Conservation (phyloP, 2,113 vertebrate genomes). For the human region DNA sequence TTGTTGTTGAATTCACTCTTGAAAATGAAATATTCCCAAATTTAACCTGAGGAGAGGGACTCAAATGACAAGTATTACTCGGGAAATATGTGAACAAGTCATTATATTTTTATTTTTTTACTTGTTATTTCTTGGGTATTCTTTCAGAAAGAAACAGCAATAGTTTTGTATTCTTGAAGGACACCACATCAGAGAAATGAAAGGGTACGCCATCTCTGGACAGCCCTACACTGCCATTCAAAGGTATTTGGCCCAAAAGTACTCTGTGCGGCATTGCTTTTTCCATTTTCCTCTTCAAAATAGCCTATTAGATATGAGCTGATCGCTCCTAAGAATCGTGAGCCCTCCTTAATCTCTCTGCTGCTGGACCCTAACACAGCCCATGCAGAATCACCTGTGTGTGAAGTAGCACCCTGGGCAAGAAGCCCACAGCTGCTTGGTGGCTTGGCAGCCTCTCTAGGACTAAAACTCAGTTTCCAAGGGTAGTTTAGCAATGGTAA, state of each 20-base stretch:
- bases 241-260: background rate
- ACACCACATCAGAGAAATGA: background rate
- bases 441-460: background rate
- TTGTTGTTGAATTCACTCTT: background rate
- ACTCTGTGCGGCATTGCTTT: fast-evolving
- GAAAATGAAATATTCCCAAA: background rate
- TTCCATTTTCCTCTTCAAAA: background rate
- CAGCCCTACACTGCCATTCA: background rate
- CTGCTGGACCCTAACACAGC: fast-evolving
- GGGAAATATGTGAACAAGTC: background rate
- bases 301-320: background rate
- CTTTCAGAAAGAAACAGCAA: background rate
- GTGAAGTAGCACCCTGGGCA: no score
- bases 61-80: background rate
- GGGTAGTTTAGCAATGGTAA: background rate
- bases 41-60: background rate
- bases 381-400: fast-evolving
- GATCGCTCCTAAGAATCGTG: fast-evolving
- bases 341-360: background rate
- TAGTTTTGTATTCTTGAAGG: background rate
- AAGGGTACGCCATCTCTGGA: background rate
- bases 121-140: background rate
- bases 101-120: background rate
- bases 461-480: background rate
- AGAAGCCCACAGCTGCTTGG: background rate